These are phyloP conservation scores for Pteropus rufus DNA, from an alignment of 2,797 vertebrate species.

Conservation along the genomic window DNA sequence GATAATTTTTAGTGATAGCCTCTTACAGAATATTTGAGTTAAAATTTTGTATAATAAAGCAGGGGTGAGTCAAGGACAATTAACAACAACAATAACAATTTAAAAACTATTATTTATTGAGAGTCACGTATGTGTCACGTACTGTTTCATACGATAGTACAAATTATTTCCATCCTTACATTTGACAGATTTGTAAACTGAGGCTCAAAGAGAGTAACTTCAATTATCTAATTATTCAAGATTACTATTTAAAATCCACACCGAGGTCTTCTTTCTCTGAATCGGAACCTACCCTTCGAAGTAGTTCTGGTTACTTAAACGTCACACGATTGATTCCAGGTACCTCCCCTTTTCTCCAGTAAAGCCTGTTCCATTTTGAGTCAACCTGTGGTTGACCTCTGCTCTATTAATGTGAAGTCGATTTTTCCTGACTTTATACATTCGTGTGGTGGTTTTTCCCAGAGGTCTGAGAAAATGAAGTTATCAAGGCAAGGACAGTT, in stretches of 20 bases:
- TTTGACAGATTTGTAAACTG: constrained; percentile 27
- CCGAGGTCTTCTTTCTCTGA: constrained; percentile 4
- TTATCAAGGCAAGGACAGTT: too few relatives aligned
- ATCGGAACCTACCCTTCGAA: not conserved
- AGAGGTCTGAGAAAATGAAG: not conserved
- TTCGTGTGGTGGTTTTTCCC: not conserved
- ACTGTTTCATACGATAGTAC: not conserved
- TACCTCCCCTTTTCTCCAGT: not conserved
- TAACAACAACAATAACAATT: not conserved
- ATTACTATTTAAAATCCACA: constrained; percentile 37
- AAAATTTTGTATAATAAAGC: constrained; percentile 19
- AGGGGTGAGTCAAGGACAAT: not conserved
- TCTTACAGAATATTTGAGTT: constrained; percentile 22
- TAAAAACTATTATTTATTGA: not conserved
- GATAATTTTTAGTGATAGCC: not conserved
- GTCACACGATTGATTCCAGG: not conserved
- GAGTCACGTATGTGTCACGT: not conserved
- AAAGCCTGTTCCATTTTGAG: not conserved
- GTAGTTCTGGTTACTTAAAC: not conserved
- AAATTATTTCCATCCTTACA: not conserved
- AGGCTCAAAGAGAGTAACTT: not conserved
- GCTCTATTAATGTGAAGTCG: not conserved
- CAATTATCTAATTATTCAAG: not conserved
- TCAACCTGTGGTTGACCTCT: not conserved
- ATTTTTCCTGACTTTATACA: not conserved